These are phyloP conservation scores for Gymnoscopelus microlampas DNA, from an alignment of 2,797 vertebrate species.

Conservation along the genomic window DNA sequence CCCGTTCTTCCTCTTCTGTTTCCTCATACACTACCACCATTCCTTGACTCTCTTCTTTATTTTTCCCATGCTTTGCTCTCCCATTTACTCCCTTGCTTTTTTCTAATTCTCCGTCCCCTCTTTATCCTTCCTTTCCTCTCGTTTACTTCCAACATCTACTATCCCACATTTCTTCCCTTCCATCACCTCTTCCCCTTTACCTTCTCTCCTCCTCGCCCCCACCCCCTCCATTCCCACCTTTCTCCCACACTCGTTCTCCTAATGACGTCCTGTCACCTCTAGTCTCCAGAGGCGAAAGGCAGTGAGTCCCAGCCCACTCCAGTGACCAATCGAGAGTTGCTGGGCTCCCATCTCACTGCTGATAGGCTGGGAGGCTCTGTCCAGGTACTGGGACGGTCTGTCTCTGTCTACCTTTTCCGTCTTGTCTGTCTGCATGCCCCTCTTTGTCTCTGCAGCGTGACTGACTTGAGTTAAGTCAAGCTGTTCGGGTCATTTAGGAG, in stretches of 20 bases:
- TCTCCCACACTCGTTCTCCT: not conserved
- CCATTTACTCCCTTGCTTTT: too few species aligned
- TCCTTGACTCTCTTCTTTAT: too few species aligned
- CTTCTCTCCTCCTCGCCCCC: slow-evolving; percentile 6
- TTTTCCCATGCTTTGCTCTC: slow-evolving; percentile 8
- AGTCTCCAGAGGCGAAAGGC: slow-evolving; percentile 87
- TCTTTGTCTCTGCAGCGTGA: slow-evolving; percentile 45
- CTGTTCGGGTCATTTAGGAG: too few species aligned
- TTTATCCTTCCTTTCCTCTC: not conserved
- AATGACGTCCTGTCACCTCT: slow-evolving; percentile 50
- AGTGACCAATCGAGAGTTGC: slow-evolving; percentile 86
- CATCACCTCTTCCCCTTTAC: slow-evolving; percentile 2
- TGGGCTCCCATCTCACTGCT: slow-evolving; percentile 88
- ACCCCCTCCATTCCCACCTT: slow-evolving; percentile 21
- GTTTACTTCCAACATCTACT: not conserved
- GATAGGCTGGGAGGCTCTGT: slow-evolving; percentile 90
- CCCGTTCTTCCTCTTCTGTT: slow-evolving; percentile 54
- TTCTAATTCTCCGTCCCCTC: not conserved
- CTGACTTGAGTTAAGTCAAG: slow-evolving; percentile 21
- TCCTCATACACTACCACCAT: slow-evolving; percentile 24
- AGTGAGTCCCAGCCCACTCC: slow-evolving; percentile 88
- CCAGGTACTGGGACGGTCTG: slow-evolving; percentile 84
- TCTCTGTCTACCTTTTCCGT: slow-evolving; percentile 48
- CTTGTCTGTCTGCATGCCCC: slow-evolving; percentile 59
- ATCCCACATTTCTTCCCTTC: not conserved